phyloP scores from a whole-genome alignment of 2,888 invertebrate species.

The Drosophila setosimentum region DNA sequence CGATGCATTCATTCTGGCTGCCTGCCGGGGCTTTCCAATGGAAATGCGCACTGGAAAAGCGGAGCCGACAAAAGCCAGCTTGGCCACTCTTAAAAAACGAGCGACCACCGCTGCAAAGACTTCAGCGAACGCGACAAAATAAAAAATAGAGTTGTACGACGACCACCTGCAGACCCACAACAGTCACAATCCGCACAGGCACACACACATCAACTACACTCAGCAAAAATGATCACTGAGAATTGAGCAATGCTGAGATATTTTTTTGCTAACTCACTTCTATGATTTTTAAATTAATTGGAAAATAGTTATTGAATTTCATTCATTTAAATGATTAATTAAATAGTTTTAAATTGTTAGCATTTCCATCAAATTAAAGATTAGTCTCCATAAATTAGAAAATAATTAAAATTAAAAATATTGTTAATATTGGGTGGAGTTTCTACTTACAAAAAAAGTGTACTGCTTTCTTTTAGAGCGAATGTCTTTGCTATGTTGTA shows the following conservation, averaged over 20 bases:
- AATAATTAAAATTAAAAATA: too few species aligned
- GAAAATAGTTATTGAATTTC: background rate
- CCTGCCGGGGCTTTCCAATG: slow-evolving; percentile 59
- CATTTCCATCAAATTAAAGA: background rate
- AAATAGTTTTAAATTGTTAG: too few species aligned
- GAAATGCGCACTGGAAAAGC: slow-evolving; percentile 38
- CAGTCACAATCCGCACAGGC: slow-evolving; percentile 12
- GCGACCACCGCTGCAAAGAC: slow-evolving; percentile 75
- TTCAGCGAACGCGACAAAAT: slow-evolving; percentile 79
- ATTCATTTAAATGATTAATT: too few species aligned
- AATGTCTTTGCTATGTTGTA: background rate
- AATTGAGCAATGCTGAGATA: background rate
- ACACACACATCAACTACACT: slow-evolving; percentile 4
- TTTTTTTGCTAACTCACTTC: background rate
- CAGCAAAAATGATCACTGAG: background rate
- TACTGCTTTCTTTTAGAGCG: background rate
- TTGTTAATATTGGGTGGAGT: too few species aligned
- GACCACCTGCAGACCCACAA: slow-evolving; percentile 71
- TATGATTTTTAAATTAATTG: background rate
- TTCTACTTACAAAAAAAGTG: background rate
- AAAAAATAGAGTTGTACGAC: slow-evolving; percentile 81
- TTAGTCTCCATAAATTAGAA: background rate
- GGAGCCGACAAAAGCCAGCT: slow-evolving; percentile 44
- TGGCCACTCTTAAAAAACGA: slow-evolving; percentile 54
- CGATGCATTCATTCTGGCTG: slow-evolving; percentile 65